These are phyloP conservation scores for Catharus ustulatus DNA, from an alignment of 2,797 vertebrate species.

Conservation along the genomic window DNA sequence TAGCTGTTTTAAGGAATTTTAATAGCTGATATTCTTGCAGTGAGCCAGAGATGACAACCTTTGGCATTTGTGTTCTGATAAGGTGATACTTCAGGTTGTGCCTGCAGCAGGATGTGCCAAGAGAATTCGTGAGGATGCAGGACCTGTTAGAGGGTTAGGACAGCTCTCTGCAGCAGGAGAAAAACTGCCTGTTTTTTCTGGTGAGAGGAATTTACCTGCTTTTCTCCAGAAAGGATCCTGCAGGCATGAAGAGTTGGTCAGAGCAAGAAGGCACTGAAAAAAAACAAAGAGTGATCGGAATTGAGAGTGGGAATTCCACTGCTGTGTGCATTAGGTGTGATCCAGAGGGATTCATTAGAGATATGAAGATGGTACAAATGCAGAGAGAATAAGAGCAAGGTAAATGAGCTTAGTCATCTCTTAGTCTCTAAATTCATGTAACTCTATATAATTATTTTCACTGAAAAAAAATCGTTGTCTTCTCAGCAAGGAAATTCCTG, in stretches of 20 bases:
- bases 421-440: background rate
- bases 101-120: background rate
- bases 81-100: background rate
- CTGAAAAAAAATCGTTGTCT: background rate
- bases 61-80: background rate
- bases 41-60: background rate
- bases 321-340: background rate
- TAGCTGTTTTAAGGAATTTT: background rate
- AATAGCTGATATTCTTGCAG: background rate
- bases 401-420: background rate
- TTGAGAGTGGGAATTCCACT: background rate
- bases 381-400: background rate
- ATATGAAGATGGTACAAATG: background rate
- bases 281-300: background rate
- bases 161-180: background rate
- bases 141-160: background rate
- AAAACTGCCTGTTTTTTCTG: background rate
- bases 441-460: background rate
- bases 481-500: background rate
- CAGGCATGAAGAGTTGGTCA: background rate
- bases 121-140: fast-evolving
- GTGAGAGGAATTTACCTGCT: background rate
- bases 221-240: background rate
- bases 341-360: background rate
- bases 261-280: background rate